Conservation (phyloP, 92 coral and sea anemone species). For the Porites divaricata region DNA sequence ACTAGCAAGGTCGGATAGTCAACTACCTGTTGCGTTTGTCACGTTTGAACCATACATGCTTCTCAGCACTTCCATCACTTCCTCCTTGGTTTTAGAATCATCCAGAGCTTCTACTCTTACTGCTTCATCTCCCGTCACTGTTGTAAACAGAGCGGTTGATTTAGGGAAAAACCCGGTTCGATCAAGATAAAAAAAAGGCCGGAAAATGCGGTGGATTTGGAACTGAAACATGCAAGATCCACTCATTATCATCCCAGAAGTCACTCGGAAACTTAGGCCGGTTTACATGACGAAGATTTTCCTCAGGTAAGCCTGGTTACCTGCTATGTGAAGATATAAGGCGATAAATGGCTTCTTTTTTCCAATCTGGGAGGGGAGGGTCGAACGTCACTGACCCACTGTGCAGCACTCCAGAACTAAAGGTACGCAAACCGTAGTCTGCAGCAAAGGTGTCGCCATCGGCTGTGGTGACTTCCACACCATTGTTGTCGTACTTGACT, state of each 20-base stretch:
- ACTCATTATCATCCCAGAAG: slow-evolving; percentile 15
- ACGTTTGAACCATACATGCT: slow-evolving; percentile 3
- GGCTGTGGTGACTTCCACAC: slow-evolving; percentile 15
- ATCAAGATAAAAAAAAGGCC: neutral
- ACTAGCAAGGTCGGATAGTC: neutral
- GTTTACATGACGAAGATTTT: too few species aligned
- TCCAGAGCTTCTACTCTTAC: neutral
- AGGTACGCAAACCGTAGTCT: slow-evolving; percentile 1
- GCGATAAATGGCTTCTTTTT: slow-evolving; percentile 10
- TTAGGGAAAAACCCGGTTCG: slow-evolving; percentile 1
- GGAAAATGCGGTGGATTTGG: neutral
- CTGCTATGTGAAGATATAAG: too few species aligned
- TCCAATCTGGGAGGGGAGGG: slow-evolving; percentile 11
- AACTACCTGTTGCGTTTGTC: neutral
- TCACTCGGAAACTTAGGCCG: slow-evolving; percentile 10
- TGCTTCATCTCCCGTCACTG: slow-evolving; percentile 1
- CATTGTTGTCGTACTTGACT: neutral
- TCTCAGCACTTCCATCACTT: slow-evolving; percentile 4
- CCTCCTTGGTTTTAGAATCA: neutral
- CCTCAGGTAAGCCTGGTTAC: too few species aligned
- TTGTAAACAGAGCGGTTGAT: neutral
- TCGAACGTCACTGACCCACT: neutral
- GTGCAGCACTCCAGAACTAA: neutral
- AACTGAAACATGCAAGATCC: slow-evolving; percentile 1
- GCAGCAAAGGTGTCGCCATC: neutral